Evolutionary conservation across 2,113 vertebrate genomes (phyloP).

Genomic region (Phrynosoma blainvillii): DNA sequence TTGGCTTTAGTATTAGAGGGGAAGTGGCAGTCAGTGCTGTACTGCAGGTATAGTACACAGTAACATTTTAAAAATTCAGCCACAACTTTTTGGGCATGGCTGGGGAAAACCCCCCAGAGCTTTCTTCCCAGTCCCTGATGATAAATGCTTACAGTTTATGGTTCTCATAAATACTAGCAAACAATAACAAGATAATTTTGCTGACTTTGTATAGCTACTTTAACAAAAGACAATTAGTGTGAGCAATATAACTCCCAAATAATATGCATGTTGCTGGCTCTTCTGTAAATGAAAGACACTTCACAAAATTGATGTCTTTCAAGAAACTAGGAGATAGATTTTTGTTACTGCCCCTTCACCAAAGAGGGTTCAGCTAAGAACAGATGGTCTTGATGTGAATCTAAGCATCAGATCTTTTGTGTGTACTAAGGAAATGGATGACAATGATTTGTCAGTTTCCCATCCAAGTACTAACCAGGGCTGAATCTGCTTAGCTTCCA

Average conservation of each 20-base stretch:
- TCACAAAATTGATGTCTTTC: conserved; percentile 17
- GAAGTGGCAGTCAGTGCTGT: too few relatives aligned
- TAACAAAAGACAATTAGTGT: conserved; percentile 13
- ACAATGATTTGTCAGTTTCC: not conserved
- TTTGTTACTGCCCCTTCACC: not conserved
- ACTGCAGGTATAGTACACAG: not conserved
- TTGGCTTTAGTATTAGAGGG: too few relatives aligned
- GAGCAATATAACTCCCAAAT: not conserved
- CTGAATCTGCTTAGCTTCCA: too few relatives aligned
- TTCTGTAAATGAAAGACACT: not conserved
- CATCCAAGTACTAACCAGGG: too few relatives aligned
- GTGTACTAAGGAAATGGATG: conserved; percentile 15
- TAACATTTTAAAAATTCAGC: not conserved
- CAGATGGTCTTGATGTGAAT: conserved; percentile 7
- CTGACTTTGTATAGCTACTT: conserved; percentile 15
- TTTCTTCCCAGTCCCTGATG: not conserved
- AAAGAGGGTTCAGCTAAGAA: conserved; percentile 10
- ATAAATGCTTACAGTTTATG: conserved; percentile 11
- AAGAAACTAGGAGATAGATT: not conserved
- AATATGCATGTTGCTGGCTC: not conserved
- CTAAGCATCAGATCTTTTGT: conserved; percentile 10
- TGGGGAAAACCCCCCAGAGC: not conserved
- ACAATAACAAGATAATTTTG: not conserved
- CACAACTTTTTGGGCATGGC: too few relatives aligned
- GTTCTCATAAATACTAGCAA: conserved; percentile 12